These are phyloP conservation scores for Phataginus tetradactyla DNA, from an alignment of 2,797 vertebrate species.

Conservation along the genomic window DNA sequence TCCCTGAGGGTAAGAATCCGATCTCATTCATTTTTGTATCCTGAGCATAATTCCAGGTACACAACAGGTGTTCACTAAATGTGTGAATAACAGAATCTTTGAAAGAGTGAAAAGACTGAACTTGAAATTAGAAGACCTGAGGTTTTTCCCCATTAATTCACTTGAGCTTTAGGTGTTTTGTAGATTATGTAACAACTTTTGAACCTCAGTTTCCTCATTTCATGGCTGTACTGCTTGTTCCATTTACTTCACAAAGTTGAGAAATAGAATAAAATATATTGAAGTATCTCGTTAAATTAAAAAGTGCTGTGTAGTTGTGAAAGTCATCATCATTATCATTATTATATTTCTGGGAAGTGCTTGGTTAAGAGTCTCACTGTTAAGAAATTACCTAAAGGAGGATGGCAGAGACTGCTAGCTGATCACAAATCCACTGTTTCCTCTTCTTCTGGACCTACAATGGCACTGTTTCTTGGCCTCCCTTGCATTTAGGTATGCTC, in stretches of 20 bases:
- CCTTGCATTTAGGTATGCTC: not conserved
- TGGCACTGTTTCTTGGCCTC: not conserved
- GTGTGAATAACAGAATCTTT: not conserved
- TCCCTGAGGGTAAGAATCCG: not conserved
- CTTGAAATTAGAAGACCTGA: not conserved
- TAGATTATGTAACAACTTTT: conserved; percentile 20
- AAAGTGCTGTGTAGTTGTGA: conserved; percentile 2
- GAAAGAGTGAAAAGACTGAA: conserved; percentile 25
- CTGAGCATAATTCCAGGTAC: not conserved
- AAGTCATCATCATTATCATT: not conserved
- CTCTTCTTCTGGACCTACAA: not conserved
- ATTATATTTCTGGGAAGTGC: not conserved
- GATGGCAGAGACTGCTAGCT: not conserved
- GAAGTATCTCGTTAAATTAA: conserved; percentile 41
- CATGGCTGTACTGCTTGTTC: not conserved
- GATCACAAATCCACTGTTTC: not conserved
- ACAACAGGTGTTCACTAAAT: not conserved
- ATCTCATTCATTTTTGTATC: conserved; percentile 27
- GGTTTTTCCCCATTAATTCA: not conserved
- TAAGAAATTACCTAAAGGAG: not conserved
- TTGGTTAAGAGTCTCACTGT: conserved; percentile 9
- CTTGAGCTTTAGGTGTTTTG: conserved; percentile 1
- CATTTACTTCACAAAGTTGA: conserved; percentile 54
- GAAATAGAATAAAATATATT: conserved; percentile 25
- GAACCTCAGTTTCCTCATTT: conserved; percentile 12